Evolutionary conservation across 2,888 invertebrate species (phyloP), one percentile per base, ranked within the genome.

Genomic region (Lymantria monacha): DNA sequence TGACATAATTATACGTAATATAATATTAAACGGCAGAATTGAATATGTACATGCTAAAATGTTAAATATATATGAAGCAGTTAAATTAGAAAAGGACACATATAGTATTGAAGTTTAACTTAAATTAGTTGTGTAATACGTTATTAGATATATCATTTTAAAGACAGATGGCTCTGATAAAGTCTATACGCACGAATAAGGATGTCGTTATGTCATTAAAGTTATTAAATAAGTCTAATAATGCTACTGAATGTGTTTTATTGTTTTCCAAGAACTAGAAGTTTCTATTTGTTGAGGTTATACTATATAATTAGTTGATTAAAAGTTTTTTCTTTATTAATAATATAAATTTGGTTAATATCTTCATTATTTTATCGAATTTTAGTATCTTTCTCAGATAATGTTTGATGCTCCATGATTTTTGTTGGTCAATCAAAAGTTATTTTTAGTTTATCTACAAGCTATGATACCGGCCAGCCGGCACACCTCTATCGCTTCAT

Each of bases 91-190:
- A 41, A 48, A 36, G 30, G 31, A 52, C 11, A 13, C 8, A 42
- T 5, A 48, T 10, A 10, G 33, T 15, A n/a, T 10, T 37, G 10
- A 13, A 33, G 11, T 44, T 45, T n/a, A 22, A 42, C 12, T 37
- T 38, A 48, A 48, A 45, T 9, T 31, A 15, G 30, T 30, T n/a
- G 13, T 37, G 31, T 30, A 37, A 57, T 57, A 51, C 52, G 57
- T 65, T 58, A 65, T 69, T 66, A 68, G 53, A 59, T 55, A 69
- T 55, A 51, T 50, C 62, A 65, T 68, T 58, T 62, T 49, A 57
- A 53, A 59, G 61, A 68, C 66, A 61, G 66, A 66, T 66, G 44
- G 22, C 14, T 13, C 54, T 48, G 66, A 68, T 68, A 66, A 68
- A 48, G 52, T 37, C 37, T 14, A 48, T 36, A 53, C 36, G 47